Base-by-base conservation (phyloP, 2,113 vertebrate genomes). In the Castor canadensis region DNA sequence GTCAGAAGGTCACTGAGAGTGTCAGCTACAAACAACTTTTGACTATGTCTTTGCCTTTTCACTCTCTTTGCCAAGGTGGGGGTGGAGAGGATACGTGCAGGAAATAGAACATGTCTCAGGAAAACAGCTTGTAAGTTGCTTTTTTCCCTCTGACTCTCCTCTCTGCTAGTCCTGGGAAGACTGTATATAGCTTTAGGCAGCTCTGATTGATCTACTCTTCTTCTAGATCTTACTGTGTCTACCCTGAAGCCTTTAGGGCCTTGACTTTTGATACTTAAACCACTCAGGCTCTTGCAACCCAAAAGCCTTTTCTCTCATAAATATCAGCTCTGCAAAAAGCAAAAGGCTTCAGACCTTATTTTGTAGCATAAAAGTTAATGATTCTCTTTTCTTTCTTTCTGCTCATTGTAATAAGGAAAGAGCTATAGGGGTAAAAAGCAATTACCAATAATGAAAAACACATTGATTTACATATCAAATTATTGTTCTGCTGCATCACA, bases 221-320 rank as follows among this genome's bases (percentile, higher is more conserved):
- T 95, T 87, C 71, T 56, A 93, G 49, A 89, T 84, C 71, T 95
- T 94, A 93, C 73, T 87, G 30, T 79, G 40, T 96, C 87, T 87
- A 96, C 40, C 15, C 75, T 76, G 69, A 96, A 93, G 90, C 32
- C 89, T 82, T 93, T 19, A 38, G 71, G 38, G 45, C 60, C 77
- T 95, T 95, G 38, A 17, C 52, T 92, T 95, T 87, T 92, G 62
- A 91, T 87, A 94, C 35, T 24, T 32, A 92, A 76, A 92, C 45
- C 35, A 92, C 56, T 66, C 26, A 80, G 76, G 85, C 17, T 88
- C 77, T 85, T 91, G 35, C 10, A 73, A 76, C 20, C 38, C 10
- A 54, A 28, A 94, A 82, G 73, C 26, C 32, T 76, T 73, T 93
- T 80, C 76, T 72, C 24, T 93, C 77, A 86, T 82, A 88, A 86